Evolutionary conservation across 2,888 invertebrate genomes (phyloP), one percentile per base, ranked within the genome.

Genomic region (Rhamnusium bicolor): DNA sequence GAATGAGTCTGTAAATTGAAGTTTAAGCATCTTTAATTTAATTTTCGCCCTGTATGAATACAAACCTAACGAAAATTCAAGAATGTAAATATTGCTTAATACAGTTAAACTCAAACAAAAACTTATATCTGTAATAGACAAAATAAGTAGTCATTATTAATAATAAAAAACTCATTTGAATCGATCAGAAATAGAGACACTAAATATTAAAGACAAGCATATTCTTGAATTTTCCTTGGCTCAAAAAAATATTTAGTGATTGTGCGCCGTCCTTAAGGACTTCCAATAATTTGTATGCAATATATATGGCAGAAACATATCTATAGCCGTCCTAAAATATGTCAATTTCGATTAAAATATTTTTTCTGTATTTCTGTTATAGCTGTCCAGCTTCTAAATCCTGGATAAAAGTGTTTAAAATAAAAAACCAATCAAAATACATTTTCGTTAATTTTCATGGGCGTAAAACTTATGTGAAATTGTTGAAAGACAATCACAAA

Each of bases 271-370:
- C 58, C 58, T 24, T 58, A 58, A 46, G 68, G 54, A 68, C 58
- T 47, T 60, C 16, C 19, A 24, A 14, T 47, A 68, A 60, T 47
- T 47, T 51, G 29, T 61, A 12, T 56, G 27, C 51, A 68, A 63
- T 29, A 61, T 29, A 14, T 40, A 24, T 72, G 79, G 77, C 81
- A 81, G 76, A 80, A 79, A 78, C 81, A 80, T 80, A 81, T 81
- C 80, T 67, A 73, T 63, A 73, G 76, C 81, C 81, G 79, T 80
- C 80, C 81, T 71, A 12, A 66, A 60, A 65, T 69, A 62, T 18
- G 79, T 79, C 77, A 78, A 76, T 79, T 74, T 76, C 66, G 14
- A 46, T 60, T 69, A 47, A 40, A 60, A n/a, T 32, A n/a, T 16
- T 63, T 19, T 47, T 53, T 66, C 29, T 66, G 56, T 67, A 56